Conservation (phyloP, 1,140 invertebrate species). For the Amyelois transitella region DNA sequence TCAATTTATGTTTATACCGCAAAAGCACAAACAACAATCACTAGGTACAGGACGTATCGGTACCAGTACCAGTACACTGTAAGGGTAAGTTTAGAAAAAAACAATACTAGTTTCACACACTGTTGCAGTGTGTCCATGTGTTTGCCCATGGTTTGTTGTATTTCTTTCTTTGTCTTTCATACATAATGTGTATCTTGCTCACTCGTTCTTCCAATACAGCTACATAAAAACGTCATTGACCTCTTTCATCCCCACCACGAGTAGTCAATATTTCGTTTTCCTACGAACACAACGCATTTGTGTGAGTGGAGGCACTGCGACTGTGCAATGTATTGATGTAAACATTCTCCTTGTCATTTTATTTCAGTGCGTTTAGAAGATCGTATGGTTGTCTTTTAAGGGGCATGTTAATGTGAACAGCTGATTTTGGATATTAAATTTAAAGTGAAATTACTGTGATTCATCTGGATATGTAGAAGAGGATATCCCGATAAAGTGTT, state of each 20-base stretch:
- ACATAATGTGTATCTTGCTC: slow-evolving; percentile 8
- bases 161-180: slow-evolving; percentile 24
- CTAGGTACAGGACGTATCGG: too few species aligned
- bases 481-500: not conserved
- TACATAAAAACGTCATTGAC: slow-evolving; percentile 49
- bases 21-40: too few species aligned
- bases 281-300: slow-evolving; percentile 23
- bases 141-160: slow-evolving; percentile 26
- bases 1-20: too few species aligned
- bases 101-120: not conserved
- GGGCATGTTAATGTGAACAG: slow-evolving; percentile 57
- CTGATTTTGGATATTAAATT: slow-evolving; percentile 31
- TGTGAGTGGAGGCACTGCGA: slow-evolving; percentile 56
- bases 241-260: slow-evolving; percentile 47
- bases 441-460: slow-evolving; percentile 22
- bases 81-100: not conserved
- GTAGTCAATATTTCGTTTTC: slow-evolving; percentile 42
- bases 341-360: slow-evolving; percentile 67
- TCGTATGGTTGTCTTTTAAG: slow-evolving; percentile 46
- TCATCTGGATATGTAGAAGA: not conserved
- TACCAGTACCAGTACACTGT: not conserved
- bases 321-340: slow-evolving; percentile 67
- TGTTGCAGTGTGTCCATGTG: not conserved
- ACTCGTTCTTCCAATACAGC: slow-evolving; percentile 10
- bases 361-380: slow-evolving; percentile 63